A percentile compares a stretch with the other conserved stretches of the same genome.
These are phyloP conservation scores for Alosa sapidissima DNA, from an alignment of 2,797 vertebrate species.

Conservation along the genomic window DNA sequence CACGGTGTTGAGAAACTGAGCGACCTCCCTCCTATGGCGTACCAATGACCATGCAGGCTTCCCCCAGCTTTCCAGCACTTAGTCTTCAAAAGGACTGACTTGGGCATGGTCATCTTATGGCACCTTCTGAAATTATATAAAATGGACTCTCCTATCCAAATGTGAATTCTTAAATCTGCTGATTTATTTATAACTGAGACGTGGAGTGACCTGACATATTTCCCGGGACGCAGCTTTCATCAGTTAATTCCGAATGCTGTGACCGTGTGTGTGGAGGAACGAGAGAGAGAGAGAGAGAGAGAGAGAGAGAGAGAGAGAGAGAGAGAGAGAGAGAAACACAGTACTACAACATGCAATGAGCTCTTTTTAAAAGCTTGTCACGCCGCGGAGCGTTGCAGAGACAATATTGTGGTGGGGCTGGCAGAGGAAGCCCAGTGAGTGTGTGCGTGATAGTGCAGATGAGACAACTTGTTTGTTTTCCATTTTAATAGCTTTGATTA, in stretches of 20 bases:
- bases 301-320: too few relatives aligned
- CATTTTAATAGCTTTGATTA: neutral
- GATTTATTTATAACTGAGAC: constrained; percentile 44
- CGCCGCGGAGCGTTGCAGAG: neutral
- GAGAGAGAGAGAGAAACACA: neutral
- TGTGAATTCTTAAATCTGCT: constrained; percentile 42
- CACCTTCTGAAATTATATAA: constrained; percentile 17
- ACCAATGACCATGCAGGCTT: neutral
- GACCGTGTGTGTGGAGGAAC: neutral
- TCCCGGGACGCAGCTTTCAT: constrained; percentile 24
- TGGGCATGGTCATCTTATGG: neutral
- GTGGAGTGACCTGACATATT: constrained; percentile 42
- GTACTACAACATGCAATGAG: neutral
- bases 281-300: neutral
- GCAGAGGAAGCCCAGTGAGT: neutral
- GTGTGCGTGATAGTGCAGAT: neutral
- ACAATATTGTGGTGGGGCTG: neutral
- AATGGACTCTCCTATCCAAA: constrained; percentile 31
- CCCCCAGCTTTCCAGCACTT: neutral
- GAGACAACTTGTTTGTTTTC: neutral
- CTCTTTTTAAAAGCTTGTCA: neutral
- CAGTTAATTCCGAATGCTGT: neutral
- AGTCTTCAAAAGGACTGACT: neutral
- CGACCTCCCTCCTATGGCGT: neutral
- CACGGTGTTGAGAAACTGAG: neutral